These are phyloP conservation scores for Burhinus oedicnemus DNA, from an alignment of 2,113 vertebrate species.

Conservation along the genomic window DNA sequence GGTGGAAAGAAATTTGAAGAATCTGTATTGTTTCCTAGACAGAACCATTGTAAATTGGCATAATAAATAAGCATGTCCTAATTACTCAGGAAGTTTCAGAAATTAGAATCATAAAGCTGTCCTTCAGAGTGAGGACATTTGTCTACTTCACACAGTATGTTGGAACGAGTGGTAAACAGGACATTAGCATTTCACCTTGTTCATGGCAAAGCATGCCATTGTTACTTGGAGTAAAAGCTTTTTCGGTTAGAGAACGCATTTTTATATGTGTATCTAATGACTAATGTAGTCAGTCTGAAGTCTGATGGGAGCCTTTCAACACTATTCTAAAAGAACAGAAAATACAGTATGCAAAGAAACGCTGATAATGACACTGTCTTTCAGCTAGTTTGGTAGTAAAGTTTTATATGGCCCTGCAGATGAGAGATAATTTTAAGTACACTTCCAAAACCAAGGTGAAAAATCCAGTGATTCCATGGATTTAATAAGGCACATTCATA, in stretches of 20 bases:
- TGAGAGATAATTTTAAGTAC: neutral
- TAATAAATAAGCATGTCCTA: constrained; percentile 38
- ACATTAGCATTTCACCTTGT: constrained; percentile 41
- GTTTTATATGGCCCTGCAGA: neutral
- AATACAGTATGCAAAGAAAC: neutral
- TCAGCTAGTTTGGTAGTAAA: neutral
- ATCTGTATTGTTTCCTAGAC: neutral
- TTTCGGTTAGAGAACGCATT: neutral
- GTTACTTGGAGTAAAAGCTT: constrained; percentile 12
- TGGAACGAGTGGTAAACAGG: constrained; percentile 1
- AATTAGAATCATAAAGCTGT: constrained; percentile 47
- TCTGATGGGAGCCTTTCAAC: constrained; percentile 7
- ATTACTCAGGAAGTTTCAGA: constrained; percentile 42
- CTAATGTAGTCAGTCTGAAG: neutral
- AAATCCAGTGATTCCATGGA: neutral
- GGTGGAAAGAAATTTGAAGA: constrained; percentile 46
- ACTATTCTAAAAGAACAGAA: neutral
- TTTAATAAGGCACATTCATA: neutral
- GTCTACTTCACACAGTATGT: neutral
- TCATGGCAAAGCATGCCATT: constrained; percentile 4
- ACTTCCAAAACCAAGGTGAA: neutral
- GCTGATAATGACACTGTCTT: neutral
- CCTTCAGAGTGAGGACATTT: constrained; percentile 16
- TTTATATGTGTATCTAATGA: neutral
- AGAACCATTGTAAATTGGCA: constrained; percentile 17